A percentile compares a stretch with the other conserved stretches of the same genome.
phyloP scores from a whole-genome alignment of 2,113 vertebrate species.

The Dipodomys stephensi region DNA sequence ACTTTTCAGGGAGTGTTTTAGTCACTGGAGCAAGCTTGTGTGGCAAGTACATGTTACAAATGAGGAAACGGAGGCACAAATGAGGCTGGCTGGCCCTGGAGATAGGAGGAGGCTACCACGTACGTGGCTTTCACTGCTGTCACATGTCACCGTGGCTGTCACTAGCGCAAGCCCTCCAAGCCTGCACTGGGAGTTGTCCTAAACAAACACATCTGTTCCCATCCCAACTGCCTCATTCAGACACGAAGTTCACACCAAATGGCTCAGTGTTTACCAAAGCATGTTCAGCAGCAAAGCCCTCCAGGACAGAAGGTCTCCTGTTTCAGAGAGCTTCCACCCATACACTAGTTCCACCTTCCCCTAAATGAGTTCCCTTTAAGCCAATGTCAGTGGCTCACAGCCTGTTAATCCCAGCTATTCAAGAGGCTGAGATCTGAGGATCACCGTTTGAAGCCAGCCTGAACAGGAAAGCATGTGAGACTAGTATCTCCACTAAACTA shows the following conservation, averaged over 20 bases:
- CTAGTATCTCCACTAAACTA: no score
- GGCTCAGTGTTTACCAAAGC: background rate
- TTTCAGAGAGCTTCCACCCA: background rate
- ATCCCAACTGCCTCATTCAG: background rate
- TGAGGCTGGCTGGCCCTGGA: background rate
- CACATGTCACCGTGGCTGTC: background rate
- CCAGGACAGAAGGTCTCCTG: accelerated
- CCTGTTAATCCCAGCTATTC: background rate
- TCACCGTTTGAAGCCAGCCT: no score
- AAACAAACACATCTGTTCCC: background rate
- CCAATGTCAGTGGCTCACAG: no score
- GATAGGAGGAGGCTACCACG: background rate
- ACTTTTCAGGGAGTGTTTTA: background rate
- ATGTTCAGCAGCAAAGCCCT: no score
- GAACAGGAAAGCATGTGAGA: no score
- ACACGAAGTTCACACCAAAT: background rate
- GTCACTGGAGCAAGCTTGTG: background rate
- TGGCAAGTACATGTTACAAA: background rate
- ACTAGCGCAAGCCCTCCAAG: background rate
- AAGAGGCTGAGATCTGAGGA: background rate
- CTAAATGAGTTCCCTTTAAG: background rate
- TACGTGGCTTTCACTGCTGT: accelerated
- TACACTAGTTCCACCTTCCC: background rate
- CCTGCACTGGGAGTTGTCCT: background rate
- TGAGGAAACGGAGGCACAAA: background rate